Evolutionary conservation across 2,888 invertebrate species (phyloP).

Genomic region (Tenthredo livida): DNA sequence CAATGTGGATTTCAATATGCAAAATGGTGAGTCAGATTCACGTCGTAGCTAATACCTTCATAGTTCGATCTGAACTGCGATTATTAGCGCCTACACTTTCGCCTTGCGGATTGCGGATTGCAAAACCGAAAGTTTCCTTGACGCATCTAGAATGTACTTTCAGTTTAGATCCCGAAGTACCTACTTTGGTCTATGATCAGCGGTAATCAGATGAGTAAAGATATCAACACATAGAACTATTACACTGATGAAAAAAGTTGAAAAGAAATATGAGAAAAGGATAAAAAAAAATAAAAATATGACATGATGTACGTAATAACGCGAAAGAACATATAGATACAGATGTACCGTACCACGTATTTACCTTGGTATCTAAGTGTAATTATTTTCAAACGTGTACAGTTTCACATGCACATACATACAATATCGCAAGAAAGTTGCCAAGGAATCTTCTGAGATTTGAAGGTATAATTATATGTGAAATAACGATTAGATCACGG

Average conservation of each 20-base stretch:
- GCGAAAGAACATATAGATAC: background rate
- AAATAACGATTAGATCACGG: constrained; percentile 28
- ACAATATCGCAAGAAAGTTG: background rate
- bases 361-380: background rate
- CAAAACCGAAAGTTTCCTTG: constrained; percentile 41
- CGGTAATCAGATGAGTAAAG: constrained; percentile 14
- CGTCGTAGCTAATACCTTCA: background rate
- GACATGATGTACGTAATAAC: background rate
- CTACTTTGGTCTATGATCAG: background rate
- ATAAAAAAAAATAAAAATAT: background rate
- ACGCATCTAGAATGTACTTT: constrained; percentile 9
- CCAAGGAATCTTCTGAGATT: background rate
- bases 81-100: constrained; percentile 46
- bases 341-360: background rate
- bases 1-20: background rate
- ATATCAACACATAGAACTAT: constrained; percentile 12
- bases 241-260: background rate
- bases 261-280: background rate
- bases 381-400: constrained; percentile 10
- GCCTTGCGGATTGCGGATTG: constrained; percentile 16
- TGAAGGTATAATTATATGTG: constrained; percentile 14
- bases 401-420: background rate
- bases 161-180: constrained; percentile 1
- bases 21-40: constrained; percentile 12
- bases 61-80: constrained; percentile 31